Conservation (phyloP, 2,888 invertebrate genomes). For the Trichopria drosophilae region DNA sequence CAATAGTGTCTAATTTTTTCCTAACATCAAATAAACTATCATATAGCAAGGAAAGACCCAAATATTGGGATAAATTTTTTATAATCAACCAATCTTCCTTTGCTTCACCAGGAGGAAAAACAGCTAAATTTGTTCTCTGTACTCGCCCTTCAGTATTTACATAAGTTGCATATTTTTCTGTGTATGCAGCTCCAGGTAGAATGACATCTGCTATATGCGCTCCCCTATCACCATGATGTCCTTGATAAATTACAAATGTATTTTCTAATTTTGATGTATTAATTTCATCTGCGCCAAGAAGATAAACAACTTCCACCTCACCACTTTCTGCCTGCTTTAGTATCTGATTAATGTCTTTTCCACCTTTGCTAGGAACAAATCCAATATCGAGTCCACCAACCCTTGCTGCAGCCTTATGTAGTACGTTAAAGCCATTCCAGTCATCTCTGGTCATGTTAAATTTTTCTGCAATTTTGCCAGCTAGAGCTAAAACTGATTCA, state of each 20-base stretch:
- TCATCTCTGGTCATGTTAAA: conserved; percentile 21
- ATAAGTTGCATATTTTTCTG: not conserved
- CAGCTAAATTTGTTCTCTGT: no score
- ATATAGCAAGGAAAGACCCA: conserved; percentile 15
- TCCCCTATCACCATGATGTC: not conserved
- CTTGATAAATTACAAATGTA: not conserved
- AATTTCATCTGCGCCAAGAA: conserved; percentile 22
- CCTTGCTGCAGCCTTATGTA: conserved; percentile 21
- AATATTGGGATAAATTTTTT: no score
- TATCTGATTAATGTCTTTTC: conserved; percentile 14
- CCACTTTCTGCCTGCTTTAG: conserved; percentile 18
- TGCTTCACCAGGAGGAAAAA: no score
- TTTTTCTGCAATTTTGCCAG: conserved; percentile 21
- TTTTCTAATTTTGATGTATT: not conserved
- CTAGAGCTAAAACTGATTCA: conserved; percentile 19
- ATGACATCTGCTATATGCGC: not conserved
- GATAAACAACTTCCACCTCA: conserved; percentile 12
- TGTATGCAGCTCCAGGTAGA: not conserved
- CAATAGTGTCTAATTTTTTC: conserved; percentile 17
- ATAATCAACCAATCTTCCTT: no score
- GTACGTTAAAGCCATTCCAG: conserved; percentile 23
- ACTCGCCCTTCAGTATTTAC: not conserved
- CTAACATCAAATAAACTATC: conserved; percentile 17
- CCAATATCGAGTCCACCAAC: conserved; percentile 21
- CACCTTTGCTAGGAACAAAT: conserved; percentile 17